Percentiles rank a stretch among this genome's conserved stretches.
phyloP scores from a whole-genome alignment of 2,888 invertebrate species.

The Platynereis dumerilii region DNA sequence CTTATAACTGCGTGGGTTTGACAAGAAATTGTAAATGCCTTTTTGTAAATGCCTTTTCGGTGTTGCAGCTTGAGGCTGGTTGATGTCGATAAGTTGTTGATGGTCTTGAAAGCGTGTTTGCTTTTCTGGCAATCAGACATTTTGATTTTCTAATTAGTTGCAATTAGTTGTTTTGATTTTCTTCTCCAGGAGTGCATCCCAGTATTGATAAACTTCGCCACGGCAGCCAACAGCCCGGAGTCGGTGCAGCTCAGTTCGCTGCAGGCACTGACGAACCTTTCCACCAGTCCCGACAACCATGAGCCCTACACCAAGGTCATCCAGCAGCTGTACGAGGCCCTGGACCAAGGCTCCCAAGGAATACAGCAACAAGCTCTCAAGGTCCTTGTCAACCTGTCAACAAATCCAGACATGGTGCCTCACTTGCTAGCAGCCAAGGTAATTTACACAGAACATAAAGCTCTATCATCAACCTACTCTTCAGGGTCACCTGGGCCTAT shows the following conservation, averaged over 20 bases:
- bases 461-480: no score
- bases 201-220: conserved; percentile 63
- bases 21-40: no score
- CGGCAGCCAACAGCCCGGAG: conserved; percentile 61
- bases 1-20: no score
- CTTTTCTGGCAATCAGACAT: no score
- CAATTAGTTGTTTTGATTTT: conserved; percentile 24
- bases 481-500: no score
- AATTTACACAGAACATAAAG: conserved; percentile 25
- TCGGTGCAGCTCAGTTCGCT: conserved; percentile 65
- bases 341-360: conserved; percentile 63
- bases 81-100: no score
- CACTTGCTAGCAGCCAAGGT: conserved; percentile 70
- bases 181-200: conserved; percentile 64
- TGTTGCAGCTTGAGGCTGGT: no score
- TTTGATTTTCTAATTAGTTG: no score
- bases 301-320: conserved; percentile 65
- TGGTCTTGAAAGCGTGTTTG: no score
- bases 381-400: conserved; percentile 69
- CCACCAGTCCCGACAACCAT: conserved; percentile 66
- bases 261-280: conserved; percentile 68
- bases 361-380: conserved; percentile 67
- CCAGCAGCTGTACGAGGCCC: conserved; percentile 64
- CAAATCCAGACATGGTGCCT: conserved; percentile 69
- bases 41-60: no score